phyloP scores from a whole-genome alignment of 2,888 invertebrate genomes.

The Muscina levida region DNA sequence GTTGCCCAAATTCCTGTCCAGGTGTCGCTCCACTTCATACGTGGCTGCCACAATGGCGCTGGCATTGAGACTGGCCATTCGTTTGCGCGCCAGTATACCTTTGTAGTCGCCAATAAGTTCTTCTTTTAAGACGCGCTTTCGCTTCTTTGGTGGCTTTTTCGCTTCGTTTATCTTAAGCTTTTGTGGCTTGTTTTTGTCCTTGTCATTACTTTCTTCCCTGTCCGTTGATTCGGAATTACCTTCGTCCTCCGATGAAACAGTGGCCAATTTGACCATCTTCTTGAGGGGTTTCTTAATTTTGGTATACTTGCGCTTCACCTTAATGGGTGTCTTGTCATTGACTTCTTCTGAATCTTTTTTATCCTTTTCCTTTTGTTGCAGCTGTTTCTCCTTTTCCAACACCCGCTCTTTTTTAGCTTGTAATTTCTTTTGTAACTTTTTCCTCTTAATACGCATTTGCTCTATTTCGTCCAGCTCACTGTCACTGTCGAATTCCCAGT shows the following conservation, averaged over 20 bases:
- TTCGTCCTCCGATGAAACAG: slow-evolving; percentile 68
- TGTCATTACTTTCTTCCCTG: slow-evolving; percentile 52
- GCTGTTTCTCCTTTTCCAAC: slow-evolving; percentile 70
- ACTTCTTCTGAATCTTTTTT: slow-evolving; percentile 52
- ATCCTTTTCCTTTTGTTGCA: slow-evolving; percentile 73
- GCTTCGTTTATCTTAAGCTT: slow-evolving; percentile 66
- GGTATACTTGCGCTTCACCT: slow-evolving; percentile 69
- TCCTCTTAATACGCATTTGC: slow-evolving; percentile 70
- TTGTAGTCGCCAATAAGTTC: slow-evolving; percentile 84
- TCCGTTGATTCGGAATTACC: slow-evolving; percentile 71
- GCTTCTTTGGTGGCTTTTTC: slow-evolving; percentile 78
- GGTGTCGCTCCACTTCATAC: slow-evolving; percentile 84
- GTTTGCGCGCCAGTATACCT: slow-evolving; percentile 92
- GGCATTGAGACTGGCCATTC: slow-evolving; percentile 95
- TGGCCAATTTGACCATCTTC: slow-evolving; percentile 68
- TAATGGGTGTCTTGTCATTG: slow-evolving; percentile 66
- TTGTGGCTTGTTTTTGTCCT: slow-evolving; percentile 61
- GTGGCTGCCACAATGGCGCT: slow-evolving; percentile 94
- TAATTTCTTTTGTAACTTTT: slow-evolving; percentile 71
- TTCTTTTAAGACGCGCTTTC: slow-evolving; percentile 80
- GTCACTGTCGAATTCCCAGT: slow-evolving; percentile 88
- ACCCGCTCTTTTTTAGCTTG: slow-evolving; percentile 73
- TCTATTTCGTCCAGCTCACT: slow-evolving; percentile 76
- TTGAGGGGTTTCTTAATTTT: slow-evolving; percentile 69
- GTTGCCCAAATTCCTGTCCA: slow-evolving; percentile 77